These are phyloP conservation scores for Agrochola macilenta DNA, from an alignment of 2,888 invertebrate species.

Conservation along the genomic window DNA sequence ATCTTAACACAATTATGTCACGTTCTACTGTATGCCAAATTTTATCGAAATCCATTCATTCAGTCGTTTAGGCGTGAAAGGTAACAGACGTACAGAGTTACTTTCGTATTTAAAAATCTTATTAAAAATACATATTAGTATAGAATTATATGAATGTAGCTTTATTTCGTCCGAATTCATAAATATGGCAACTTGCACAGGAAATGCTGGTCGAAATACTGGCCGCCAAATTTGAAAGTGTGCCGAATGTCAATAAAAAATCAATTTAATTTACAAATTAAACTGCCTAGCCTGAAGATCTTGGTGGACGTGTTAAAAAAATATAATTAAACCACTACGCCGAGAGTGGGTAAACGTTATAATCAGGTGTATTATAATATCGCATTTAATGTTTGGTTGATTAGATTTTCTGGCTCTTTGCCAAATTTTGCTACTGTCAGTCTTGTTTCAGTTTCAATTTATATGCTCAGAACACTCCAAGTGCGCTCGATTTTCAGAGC, in stretches of 20 bases:
- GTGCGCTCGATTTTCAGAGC: conserved; percentile 67
- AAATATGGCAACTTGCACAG: conserved; percentile 15
- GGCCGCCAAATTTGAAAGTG: conserved; percentile 65
- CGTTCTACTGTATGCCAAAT: not conserved
- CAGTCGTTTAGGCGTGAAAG: not conserved
- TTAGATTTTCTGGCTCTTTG: conserved; percentile 75
- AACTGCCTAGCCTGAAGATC: not conserved
- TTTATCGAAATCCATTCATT: not conserved
- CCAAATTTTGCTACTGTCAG: conserved; percentile 78
- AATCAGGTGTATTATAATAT: not conserved
- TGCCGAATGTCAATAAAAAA: conserved; percentile 34
- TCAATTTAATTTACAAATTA: conserved; percentile 34
- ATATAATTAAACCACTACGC: not conserved
- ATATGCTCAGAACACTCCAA: conserved; percentile 70
- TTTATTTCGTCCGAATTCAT: not conserved
- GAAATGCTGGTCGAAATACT: conserved; percentile 18
- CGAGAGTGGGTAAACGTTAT: not conserved
- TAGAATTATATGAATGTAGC: not conserved
- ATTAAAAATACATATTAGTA: not conserved
- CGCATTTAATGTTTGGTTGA: conserved; percentile 7
- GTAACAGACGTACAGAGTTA: not conserved
- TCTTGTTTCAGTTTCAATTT: conserved; percentile 72
- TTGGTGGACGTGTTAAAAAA: not conserved
- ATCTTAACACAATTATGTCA: not conserved
- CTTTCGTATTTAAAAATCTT: not conserved